Evolutionary conservation across 2,113 vertebrate genomes (phyloP), one percentile per base, ranked within the genome.

Genomic region (Nannobrachium achirus): DNA sequence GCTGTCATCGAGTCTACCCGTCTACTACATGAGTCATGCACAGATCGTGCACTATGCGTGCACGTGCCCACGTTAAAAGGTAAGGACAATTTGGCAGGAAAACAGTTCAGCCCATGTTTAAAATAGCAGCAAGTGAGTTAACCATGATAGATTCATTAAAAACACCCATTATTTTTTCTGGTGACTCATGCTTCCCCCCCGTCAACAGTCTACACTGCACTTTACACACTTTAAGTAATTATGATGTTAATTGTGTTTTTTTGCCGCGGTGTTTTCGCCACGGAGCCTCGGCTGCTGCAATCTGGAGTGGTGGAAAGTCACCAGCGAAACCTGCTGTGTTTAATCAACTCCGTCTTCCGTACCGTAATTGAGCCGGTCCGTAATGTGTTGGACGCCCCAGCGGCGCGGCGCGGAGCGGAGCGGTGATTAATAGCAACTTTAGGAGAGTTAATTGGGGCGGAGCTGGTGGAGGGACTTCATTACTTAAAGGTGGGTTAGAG

Each of bases 381-480:
- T 76, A 60, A 56, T 33, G 6, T 39, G n/a, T n/a, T n/a, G 52
- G 57, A 11, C 25, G 19, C 57, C 25, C 25, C 25, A n/a, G n/a
- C n/a, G 25, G 25, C 25, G n/a, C 19, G 19, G 60, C 55, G 8
- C 42, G 25, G 25, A 3, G n/a, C 19, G 19, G 60, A 48, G 8
- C 42, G 44, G 56, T 55, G 61, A 80, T 75, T 72, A 76, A 72
- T 72, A 41, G n/a, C 64, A 68, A 69, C 68, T 76, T 76, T 65
- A 76, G 33, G 10, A 57, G 50, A 59, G 64, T 69, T 76, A 66
- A 69, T 61, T 62, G 51, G 49, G 56, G 58, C 20, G 41, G 66
- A 40, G 41, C 41, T 15, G 40, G 44, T 56, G 49, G 25, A 8
- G 65, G 51, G 48, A 25, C 25, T n/a, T 10, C 56, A 56, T 62